Percentiles rank a stretch among this genome's conserved stretches.
Conservation (phyloP, 2,113 vertebrate species). For the Bucco capensis region DNA sequence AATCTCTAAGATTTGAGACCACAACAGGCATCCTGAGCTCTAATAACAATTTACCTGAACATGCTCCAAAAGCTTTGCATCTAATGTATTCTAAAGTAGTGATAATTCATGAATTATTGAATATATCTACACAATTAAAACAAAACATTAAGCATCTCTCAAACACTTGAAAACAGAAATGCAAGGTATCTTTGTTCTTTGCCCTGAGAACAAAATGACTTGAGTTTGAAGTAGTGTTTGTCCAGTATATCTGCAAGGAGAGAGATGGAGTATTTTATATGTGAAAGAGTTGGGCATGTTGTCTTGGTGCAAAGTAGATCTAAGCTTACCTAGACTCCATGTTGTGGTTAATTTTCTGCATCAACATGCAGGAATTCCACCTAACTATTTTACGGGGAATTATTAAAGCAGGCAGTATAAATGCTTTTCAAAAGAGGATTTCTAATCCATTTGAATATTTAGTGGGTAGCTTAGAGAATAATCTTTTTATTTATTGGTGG, state of each 20-base stretch:
- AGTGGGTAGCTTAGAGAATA: not conserved
- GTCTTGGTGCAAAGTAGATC: not conserved
- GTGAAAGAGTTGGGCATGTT: not conserved
- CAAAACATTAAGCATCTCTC: not conserved
- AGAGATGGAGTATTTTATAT: not conserved
- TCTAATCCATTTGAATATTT: not conserved
- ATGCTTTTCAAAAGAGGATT: not conserved
- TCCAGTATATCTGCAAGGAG: not conserved
- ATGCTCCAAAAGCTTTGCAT: not conserved
- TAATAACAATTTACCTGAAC: not conserved
- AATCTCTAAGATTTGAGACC: not conserved
- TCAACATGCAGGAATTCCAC: not conserved
- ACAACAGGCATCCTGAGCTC: fast-evolving
- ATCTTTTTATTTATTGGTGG: not conserved
- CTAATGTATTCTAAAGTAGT: not conserved
- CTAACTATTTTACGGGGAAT: not conserved
- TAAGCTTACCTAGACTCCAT: not conserved
- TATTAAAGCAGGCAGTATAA: not conserved
- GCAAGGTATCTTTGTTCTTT: not conserved
- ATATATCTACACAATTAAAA: not conserved
- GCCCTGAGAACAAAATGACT: not conserved
- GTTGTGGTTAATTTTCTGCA: not conserved
- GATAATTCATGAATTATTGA: not conserved
- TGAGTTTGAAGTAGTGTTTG: not conserved
- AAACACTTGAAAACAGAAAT: not conserved